phyloP scores from a whole-genome alignment of 2,113 vertebrate genomes.

The Lagenorhynchus albirostris region DNA sequence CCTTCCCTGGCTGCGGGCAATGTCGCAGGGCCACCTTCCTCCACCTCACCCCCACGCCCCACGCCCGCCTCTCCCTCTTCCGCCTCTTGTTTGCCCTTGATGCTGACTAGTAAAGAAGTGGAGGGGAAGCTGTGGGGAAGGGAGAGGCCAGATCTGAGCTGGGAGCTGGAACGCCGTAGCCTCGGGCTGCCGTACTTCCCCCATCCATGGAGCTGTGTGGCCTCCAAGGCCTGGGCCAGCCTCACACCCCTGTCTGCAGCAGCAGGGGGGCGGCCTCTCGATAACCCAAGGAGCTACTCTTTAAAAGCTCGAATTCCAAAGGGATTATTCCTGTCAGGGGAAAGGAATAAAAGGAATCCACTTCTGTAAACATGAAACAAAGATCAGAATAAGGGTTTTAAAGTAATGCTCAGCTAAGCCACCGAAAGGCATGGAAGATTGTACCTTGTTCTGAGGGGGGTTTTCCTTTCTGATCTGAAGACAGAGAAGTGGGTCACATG shows the following conservation, averaged over 20 bases:
- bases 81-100: not conserved
- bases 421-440: not conserved
- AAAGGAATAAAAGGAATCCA: conserved; percentile 55
- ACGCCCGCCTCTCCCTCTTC: not conserved
- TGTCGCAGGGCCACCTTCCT: not conserved
- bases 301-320: conserved; percentile 55
- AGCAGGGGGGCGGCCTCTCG: not conserved
- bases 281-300: not conserved
- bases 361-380: conserved; percentile 48
- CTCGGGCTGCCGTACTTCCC: fast-evolving
- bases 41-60: fast-evolving
- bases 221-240: fast-evolving
- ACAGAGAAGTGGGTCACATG: not conserved
- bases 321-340: conserved; percentile 48
- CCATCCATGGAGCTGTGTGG: not conserved
- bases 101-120: not conserved
- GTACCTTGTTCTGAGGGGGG: not conserved
- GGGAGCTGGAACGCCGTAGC: not conserved
- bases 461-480: not conserved
- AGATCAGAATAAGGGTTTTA: conserved; percentile 64
- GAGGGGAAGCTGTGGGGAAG: no score
- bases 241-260: not conserved
- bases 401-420: conserved; percentile 35
- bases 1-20: not conserved
- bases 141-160: not conserved